Base-by-base conservation (phyloP, 2,888 invertebrate species). In the Papilio elwesi region DNA sequence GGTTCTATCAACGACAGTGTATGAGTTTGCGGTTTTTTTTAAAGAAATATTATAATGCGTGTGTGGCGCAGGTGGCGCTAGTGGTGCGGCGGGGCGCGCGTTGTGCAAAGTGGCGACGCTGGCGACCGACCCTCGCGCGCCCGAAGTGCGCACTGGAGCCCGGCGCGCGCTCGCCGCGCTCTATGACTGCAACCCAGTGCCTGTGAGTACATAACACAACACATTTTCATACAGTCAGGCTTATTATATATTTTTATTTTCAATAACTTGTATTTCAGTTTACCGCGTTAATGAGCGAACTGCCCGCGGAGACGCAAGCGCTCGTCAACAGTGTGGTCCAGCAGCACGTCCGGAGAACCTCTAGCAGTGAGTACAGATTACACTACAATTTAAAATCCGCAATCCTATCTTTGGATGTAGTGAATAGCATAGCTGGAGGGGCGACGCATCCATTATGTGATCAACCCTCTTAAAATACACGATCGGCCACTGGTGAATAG, bases 161-260 rank as follows among this genome's bases (percentile, higher is more conserved):
- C 92, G 95, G 87, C 95, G 89, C 83, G 98, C 94, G 84, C 89
- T 99, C 68, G 96, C 98, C 70, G 96, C 97, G 8, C 93, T 99
- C 70, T 99, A 98, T 93, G 98, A 98, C 94, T 95, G 98, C 78
- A 98, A 98, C 89, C 97, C 98, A 0, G 96, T 97, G 49, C 91
- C 92, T 47, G 94, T 94, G 52, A 85, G 91, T 87, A 70, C 13
- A n/a, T n/a, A 49, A 51, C 49, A 11, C n/a, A 4, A 47, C 48
- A 48, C 12, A 36, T 26, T 26, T 1, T 26, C 26, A 2, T 4
- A 26, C 26, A 26, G 4, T 26, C 4, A 4, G 4, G 26, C 26
- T 4, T 26, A 4, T 26, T 26, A 4, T 26, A 26, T 26, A 4
- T 26, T 26, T 26, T 26, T 26, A 26, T 26, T 26, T 26, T 26